Percentiles rank a stretch among this genome's conserved stretches.
These are phyloP conservation scores for Lepus oiostolus DNA, from an alignment of 2,797 vertebrate species.

Conservation along the genomic window DNA sequence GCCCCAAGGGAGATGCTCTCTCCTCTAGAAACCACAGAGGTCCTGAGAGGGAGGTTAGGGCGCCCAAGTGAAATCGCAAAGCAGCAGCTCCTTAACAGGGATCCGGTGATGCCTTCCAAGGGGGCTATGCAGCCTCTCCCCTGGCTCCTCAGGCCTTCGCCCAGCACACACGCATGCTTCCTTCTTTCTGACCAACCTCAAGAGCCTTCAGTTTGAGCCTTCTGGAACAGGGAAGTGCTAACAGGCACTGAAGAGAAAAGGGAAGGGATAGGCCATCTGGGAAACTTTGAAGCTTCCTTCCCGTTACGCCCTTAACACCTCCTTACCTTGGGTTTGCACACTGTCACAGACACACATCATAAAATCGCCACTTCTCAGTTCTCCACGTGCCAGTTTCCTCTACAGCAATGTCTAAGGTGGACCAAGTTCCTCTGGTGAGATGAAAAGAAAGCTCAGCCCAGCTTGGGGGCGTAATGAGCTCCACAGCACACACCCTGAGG, in stretches of 20 bases:
- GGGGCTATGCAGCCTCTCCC: not conserved
- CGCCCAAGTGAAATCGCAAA: not conserved
- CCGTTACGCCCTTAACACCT: not conserved
- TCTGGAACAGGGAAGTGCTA: conserved; percentile 36
- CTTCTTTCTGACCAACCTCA: conserved; percentile 13
- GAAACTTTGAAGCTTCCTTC: conserved; percentile 32
- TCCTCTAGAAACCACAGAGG: not conserved
- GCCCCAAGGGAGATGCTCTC: not conserved
- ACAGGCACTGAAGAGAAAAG: not conserved
- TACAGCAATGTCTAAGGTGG: not conserved
- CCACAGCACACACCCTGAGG: not conserved
- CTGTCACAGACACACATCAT: accelerated
- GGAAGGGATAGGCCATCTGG: not conserved
- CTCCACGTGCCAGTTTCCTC: not conserved
- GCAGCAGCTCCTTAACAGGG: not conserved
- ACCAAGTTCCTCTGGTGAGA: not conserved
- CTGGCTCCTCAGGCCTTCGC: not conserved
- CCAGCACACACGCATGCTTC: not conserved
- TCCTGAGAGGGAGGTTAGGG: too few relatives aligned
- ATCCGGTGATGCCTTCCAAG: not conserved
- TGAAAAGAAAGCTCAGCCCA: not conserved
- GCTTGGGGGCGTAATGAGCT: not conserved
- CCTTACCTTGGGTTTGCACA: not conserved
- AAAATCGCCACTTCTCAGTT: not conserved
- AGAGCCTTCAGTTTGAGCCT: conserved; percentile 66